phyloP scores from a whole-genome alignment of 2,797 vertebrate genomes.

The Hemibagrus guttatus region DNA sequence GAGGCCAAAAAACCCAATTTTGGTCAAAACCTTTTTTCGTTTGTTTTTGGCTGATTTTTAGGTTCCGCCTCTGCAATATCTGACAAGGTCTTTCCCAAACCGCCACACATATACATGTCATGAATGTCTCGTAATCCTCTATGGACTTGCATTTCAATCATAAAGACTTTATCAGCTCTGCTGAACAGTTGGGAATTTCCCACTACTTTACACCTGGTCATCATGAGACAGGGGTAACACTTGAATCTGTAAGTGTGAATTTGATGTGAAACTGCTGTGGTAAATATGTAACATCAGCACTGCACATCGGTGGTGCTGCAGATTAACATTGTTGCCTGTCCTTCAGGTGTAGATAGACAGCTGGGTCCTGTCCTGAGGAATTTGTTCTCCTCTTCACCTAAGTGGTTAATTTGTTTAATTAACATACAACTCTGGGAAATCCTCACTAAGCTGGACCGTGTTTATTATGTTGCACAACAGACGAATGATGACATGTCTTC shows the following conservation, averaged over 20 bases:
- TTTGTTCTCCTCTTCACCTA: neutral
- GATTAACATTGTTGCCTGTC: neutral
- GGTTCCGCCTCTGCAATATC: neutral
- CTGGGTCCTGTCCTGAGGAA: neutral
- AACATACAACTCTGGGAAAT: neutral
- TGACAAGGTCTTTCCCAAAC: neutral
- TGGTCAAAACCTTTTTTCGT: neutral
- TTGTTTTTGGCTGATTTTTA: neutral
- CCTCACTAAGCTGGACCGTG: neutral
- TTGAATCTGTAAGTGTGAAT: neutral
- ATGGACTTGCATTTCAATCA: neutral
- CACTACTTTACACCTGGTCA: neutral
- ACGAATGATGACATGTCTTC: neutral
- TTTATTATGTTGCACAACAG: neutral
- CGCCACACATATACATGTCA: conserved; percentile 1
- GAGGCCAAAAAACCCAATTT: neutral
- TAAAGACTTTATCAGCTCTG: neutral
- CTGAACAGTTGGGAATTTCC: neutral
- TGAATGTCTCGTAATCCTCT: neutral
- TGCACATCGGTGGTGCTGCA: neutral
- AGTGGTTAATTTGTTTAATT: neutral
- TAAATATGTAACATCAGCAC: neutral
- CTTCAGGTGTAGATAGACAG: neutral
- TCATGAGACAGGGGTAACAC: neutral
- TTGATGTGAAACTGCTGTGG: neutral